Evolutionary conservation across 2,113 vertebrate genomes (phyloP).

Genomic region (Nerophis lumbriciformis): DNA sequence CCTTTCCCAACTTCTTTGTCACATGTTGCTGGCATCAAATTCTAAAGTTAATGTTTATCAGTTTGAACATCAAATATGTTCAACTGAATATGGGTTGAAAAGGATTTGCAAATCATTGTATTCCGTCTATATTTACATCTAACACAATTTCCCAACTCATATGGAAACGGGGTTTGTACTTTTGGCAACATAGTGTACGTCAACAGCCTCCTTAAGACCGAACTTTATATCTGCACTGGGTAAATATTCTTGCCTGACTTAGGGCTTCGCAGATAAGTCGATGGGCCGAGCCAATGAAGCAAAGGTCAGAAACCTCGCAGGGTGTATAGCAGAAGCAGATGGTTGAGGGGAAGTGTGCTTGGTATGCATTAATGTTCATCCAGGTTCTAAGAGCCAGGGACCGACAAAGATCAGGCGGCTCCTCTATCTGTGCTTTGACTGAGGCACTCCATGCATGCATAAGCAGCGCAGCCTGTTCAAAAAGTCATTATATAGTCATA

Average conservation of each 20-base stretch:
- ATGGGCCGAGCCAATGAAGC: constrained; percentile 7
- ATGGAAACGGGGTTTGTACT: too few species aligned
- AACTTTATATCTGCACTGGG: not conserved
- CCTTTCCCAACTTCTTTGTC: too few species aligned
- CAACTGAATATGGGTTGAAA: too few species aligned
- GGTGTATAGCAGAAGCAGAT: constrained; percentile 32
- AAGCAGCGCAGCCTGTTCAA: constrained; percentile 30
- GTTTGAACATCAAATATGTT: too few species aligned
- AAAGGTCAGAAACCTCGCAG: constrained; percentile 25
- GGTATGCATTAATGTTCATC: constrained; percentile 46
- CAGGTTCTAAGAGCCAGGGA: constrained; percentile 25
- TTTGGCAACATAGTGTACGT: too few species aligned
- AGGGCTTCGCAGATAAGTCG: constrained; percentile 5
- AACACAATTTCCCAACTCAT: too few species aligned
- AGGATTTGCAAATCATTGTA: too few species aligned
- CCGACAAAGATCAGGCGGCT: constrained; percentile 7
- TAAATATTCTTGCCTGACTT: constrained; percentile 10
- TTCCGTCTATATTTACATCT: too few species aligned
- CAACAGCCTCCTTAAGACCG: too few species aligned
- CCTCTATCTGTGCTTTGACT: constrained; percentile 22
- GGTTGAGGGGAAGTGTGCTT: constrained; percentile 41
- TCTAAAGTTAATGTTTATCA: too few species aligned
- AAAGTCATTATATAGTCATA: constrained; percentile 49
- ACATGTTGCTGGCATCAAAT: too few species aligned
- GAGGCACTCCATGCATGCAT: constrained; percentile 33